A percentile compares a stretch with the other conserved stretches of the same genome.
Evolutionary conservation across 2,888 invertebrate genomes (phyloP).

Genomic region (Gisinianus flammeolus): DNA sequence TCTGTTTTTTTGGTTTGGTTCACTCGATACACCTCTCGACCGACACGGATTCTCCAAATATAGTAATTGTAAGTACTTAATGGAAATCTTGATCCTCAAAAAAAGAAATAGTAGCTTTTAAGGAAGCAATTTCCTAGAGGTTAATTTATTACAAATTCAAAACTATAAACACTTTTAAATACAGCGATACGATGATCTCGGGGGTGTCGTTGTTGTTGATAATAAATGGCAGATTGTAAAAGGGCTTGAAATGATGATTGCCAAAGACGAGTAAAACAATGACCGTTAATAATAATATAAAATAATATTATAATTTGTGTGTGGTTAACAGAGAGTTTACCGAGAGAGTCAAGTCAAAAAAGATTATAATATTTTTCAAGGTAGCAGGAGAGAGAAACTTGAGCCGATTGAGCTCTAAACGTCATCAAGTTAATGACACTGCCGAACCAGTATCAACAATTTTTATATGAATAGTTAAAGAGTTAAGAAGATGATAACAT

Average conservation of each 20-base stretch:
- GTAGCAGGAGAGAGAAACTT: conserved; percentile 9
- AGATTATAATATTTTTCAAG: neutral
- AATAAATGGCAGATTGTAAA: too few species aligned
- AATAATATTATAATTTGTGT: neutral
- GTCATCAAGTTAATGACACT: conserved; percentile 30
- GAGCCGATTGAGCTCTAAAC: conserved; percentile 9
- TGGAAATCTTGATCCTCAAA: too few species aligned
- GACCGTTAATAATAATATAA: neutral
- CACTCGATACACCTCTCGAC: too few species aligned
- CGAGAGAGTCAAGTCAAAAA: neutral
- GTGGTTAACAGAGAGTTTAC: neutral
- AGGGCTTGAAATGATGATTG: too few species aligned
- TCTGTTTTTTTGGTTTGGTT: too few species aligned
- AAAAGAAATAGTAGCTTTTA: too few species aligned
- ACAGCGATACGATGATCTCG: too few species aligned
- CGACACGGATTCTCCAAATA: too few species aligned
- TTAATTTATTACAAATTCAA: neutral
- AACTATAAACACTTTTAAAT: neutral
- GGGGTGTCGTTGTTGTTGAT: too few species aligned
- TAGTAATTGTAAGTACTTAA: too few species aligned
- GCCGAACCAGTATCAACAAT: neutral
- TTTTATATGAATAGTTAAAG: neutral
- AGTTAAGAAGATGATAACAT: neutral
- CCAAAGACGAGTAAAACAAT: too few species aligned
- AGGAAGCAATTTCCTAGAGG: too few species aligned